A percentile compares a stretch with the other conserved stretches of the same genome.
phyloP scores from a whole-genome alignment of 2,113 vertebrate genomes.

The Corapipo altera region DNA sequence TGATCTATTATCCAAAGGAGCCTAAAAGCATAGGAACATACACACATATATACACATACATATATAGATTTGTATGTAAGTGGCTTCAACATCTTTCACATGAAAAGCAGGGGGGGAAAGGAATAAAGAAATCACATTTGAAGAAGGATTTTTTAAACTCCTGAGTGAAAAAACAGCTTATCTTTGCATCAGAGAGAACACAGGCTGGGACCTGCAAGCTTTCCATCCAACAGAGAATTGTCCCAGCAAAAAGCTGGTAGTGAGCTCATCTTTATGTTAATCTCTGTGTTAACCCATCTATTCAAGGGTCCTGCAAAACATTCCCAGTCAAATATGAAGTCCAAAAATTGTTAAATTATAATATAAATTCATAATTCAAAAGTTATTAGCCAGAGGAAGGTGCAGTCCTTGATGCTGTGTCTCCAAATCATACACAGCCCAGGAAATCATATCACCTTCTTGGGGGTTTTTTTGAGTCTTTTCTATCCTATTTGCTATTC shows the following conservation, averaged over 20 bases:
- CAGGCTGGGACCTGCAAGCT: constrained; percentile 1
- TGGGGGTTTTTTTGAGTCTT: not conserved
- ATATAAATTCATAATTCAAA: not conserved
- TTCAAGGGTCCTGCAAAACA: not conserved
- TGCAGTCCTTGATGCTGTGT: not conserved
- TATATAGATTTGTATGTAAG: not conserved
- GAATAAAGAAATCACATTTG: not conserved
- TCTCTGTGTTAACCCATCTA: not conserved
- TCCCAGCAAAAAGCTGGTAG: not conserved
- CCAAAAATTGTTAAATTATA: not conserved
- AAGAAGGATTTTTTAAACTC: not conserved
- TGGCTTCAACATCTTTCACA: not conserved
- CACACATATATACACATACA: not conserved
- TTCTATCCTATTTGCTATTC: not conserved
- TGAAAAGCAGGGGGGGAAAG: not conserved
- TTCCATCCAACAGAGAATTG: constrained; percentile 23
- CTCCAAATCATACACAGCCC: not conserved
- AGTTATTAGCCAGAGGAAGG: not conserved
- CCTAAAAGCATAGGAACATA: not conserved
- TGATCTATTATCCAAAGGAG: not conserved
- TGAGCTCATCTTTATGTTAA: constrained; percentile 28
- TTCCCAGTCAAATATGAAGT: not conserved
- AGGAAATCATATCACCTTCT: not conserved
- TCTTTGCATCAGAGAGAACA: constrained; percentile 3
- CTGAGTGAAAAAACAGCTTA: not conserved